Evolutionary conservation across 2,888 invertebrate species (phyloP), one percentile per base, ranked within the genome.

Genomic region (Synergus laeviventris): DNA sequence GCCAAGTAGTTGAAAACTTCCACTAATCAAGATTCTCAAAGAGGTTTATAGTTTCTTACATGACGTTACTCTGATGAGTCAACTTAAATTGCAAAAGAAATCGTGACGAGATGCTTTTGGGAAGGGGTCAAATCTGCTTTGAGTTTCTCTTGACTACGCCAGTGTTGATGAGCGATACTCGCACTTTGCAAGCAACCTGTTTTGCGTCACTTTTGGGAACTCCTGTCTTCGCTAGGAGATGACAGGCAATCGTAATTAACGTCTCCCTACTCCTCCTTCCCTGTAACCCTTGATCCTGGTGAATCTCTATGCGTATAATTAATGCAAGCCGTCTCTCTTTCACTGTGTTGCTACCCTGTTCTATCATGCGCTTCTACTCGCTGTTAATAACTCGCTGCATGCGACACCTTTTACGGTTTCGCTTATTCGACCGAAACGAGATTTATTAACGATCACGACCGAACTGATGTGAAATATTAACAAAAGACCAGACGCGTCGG

Each of bases 371-470:
- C 74, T 59, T 61, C 56, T 60, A 60, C 49, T 70, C 16, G 49
- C 45, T 45, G 49, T 70, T 70, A 70, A 70, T 36, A 70, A 70
- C 73, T 56, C 39, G 74, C 18, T 60, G 74, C 49, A 78, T 81
- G n/a, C n/a, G 82, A 84, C 84, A 83, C 83, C 84, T 86, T 87
- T 86, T 86, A 87, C 81, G 86, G 83, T 83, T 83, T 76, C 83
- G 81, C 80, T 83, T 82, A 84, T 85, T 83, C 85, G 83, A 82
- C 85, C 81, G 80, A 85, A 86, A 87, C 82, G 83, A 82, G 83
- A 87, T 86, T 87, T 87, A 87, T 87, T 87, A 87, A 87, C 85
- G 85, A 85, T 83, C 83, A 74, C 54, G 80, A 75, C 75, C 80
- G 79, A 78, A 76, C 77, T 70, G 81, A 61, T 39, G 74, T 70